Percentiles rank a stretch among this genome's conserved stretches.
These are phyloP conservation scores for Micropoecilia bifurca DNA, from an alignment of 2,797 vertebrate genomes.

Conservation along the genomic window DNA sequence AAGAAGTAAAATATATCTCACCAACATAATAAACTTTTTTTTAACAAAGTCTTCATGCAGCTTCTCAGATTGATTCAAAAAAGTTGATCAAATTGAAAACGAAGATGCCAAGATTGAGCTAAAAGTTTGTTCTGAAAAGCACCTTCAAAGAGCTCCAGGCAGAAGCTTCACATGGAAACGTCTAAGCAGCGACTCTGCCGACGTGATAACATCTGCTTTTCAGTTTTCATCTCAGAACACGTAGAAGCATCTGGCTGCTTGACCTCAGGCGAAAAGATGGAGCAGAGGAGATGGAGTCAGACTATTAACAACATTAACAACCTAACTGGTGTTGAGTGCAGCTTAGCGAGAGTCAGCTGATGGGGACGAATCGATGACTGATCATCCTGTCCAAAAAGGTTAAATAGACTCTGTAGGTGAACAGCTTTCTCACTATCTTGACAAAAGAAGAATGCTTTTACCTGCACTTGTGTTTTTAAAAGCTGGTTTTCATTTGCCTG, in stretches of 20 bases:
- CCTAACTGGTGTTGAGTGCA: background rate
- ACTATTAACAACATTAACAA: background rate
- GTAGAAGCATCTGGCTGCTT: background rate
- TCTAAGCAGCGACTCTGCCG: background rate
- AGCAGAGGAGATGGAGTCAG: background rate
- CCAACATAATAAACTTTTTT: background rate
- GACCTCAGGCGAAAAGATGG: background rate
- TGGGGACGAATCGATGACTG: background rate
- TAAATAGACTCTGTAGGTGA: background rate
- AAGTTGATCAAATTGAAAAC: background rate
- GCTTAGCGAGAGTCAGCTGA: too few relatives aligned
- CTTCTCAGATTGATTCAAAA: background rate
- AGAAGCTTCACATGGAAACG: background rate
- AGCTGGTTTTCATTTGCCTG: background rate
- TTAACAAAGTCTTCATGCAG: background rate
- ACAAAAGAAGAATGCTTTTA: background rate
- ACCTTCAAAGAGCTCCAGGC: background rate
- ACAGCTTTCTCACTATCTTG: background rate
- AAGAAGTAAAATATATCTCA: background rate
- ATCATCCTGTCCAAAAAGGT: background rate
- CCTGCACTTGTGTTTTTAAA: background rate
- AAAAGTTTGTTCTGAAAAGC: background rate
- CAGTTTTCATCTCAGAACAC: background rate
- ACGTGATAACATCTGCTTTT: background rate
- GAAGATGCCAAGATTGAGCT: background rate